Base-by-base conservation (phyloP, 2,797 vertebrate genomes). In the Carapus acus region DNA sequence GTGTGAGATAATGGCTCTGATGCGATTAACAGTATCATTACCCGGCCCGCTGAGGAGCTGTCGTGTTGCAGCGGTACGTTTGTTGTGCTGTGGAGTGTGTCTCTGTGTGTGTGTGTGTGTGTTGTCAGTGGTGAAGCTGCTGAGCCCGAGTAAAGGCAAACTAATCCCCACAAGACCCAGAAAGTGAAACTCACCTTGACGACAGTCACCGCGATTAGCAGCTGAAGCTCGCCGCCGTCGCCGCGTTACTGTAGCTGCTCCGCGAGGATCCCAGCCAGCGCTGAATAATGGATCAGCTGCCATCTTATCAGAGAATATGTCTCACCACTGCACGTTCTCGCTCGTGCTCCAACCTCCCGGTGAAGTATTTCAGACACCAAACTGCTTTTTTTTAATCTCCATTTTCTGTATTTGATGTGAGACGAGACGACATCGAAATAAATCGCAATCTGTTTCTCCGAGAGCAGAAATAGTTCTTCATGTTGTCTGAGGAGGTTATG, bases 171-270 rank as follows among this genome's bases (percentile, higher is more conserved):
- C 9, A 72, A 75, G 80, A 59, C 65, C 18, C 49, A 65, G 74
- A 84, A 80, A 80, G 77, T 70, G 73, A 81, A 75, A 71, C 76
- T 82, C 81, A 74, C 83, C 83, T 84, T 80, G 82, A 62, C 77
- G 43, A 76, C 79, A 15, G 81, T 80, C 52, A 49, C 82, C 73
- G 67, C 66, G 67, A 62, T 53, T 53, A 48, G 52, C 57, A 39
- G 54, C 31, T 31, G 46, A 67, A 48, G 36, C 36, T 57, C 63
- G 42, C 19, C 50, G 42, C 19, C 50, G 62, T 59, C 54, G 44
- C 33, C 44, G 49, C 53, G 24, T 53, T 69, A 17, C 69, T 62
- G 8, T 41, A 56, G 29, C 33, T 38, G 38, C 49, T 3, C 15
- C 46, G 55, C 40, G 34, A 53, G 44, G 49, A 61, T 54, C 57